These are phyloP conservation scores for Antheraea yamamai DNA, from an alignment of 2,888 invertebrate species.

Conservation along the genomic window DNA sequence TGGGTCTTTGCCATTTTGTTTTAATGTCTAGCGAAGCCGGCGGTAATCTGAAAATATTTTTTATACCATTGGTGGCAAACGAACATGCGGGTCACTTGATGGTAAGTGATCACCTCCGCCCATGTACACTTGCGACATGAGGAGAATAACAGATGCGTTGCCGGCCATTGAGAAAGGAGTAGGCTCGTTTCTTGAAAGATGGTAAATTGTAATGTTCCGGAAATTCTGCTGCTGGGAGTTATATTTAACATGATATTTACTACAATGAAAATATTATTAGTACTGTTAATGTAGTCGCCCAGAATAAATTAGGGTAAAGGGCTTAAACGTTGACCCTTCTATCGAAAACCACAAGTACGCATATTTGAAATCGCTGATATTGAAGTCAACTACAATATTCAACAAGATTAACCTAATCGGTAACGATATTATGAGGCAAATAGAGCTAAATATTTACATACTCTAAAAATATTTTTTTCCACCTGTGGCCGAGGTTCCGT, in stretches of 20 bases:
- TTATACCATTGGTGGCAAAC: too few relatives aligned
- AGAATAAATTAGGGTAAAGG: conserved; percentile 44
- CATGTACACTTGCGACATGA: too few relatives aligned
- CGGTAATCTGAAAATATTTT: too few relatives aligned
- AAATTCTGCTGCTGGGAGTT: background rate
- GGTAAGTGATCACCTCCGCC: too few relatives aligned
- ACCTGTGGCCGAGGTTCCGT: too few relatives aligned
- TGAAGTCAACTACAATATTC: conserved; percentile 51
- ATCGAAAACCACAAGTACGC: conserved; percentile 27
- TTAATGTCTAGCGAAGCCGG: too few relatives aligned
- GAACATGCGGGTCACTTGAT: too few relatives aligned
- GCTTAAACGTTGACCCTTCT: conserved; percentile 38
- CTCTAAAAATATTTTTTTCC: background rate
- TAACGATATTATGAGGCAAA: conserved; percentile 11
- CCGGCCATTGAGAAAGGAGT: too few relatives aligned
- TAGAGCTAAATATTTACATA: background rate
- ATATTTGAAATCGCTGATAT: conserved; percentile 50
- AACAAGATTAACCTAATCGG: conserved; percentile 30
- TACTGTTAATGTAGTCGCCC: conserved; percentile 20
- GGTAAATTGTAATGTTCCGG: too few relatives aligned
- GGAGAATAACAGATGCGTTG: too few relatives aligned
- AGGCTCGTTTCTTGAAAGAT: too few relatives aligned
- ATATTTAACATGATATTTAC: conserved; percentile 14
- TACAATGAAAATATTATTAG: conserved; percentile 27
- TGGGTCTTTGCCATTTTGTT: too few relatives aligned